Evolutionary conservation across 2,888 invertebrate species (phyloP).

Genomic region (Thereva nobilitata): DNA sequence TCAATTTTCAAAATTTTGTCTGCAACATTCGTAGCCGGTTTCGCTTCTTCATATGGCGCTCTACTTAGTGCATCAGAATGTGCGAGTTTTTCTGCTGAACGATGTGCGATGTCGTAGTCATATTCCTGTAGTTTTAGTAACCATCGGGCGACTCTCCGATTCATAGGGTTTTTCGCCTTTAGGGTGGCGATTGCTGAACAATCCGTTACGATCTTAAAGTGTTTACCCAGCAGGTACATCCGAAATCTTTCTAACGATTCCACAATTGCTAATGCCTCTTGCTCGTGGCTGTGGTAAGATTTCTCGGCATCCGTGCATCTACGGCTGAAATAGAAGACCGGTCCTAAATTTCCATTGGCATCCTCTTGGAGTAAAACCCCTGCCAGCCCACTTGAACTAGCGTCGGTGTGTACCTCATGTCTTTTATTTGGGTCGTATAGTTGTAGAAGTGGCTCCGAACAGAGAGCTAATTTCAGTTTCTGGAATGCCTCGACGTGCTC

Average conservation of each 20-base stretch:
- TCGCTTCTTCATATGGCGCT: constrained; percentile 41
- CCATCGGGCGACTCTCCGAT: constrained; percentile 48
- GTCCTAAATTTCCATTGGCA: constrained; percentile 38
- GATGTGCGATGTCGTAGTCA: constrained; percentile 40
- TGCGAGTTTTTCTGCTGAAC: constrained; percentile 45
- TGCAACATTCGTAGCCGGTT: constrained; percentile 6
- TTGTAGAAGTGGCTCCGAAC: constrained; percentile 44
- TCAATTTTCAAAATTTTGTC: not conserved
- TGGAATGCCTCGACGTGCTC: constrained; percentile 34
- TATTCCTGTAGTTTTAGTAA: constrained; percentile 43
- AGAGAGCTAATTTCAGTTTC: constrained; percentile 43
- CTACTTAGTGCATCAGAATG: constrained; percentile 50
- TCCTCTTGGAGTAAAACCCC: constrained; percentile 49
- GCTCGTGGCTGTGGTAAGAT: constrained; percentile 52
- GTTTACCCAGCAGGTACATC: constrained; percentile 49
- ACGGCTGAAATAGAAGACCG: no score
- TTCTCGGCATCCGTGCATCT: constrained; percentile 49
- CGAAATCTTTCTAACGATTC: constrained; percentile 46
- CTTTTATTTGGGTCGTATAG: constrained; percentile 44
- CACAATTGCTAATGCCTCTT: constrained; percentile 48
- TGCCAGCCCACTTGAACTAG: constrained; percentile 47
- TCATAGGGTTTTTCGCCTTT: constrained; percentile 46
- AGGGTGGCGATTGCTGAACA: constrained; percentile 49
- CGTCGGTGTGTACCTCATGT: constrained; percentile 51
- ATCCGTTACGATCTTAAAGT: constrained; percentile 50